Evolutionary conservation across 23 tunicate species (phyloP).

Genomic region (Trididemnum clinides): DNA sequence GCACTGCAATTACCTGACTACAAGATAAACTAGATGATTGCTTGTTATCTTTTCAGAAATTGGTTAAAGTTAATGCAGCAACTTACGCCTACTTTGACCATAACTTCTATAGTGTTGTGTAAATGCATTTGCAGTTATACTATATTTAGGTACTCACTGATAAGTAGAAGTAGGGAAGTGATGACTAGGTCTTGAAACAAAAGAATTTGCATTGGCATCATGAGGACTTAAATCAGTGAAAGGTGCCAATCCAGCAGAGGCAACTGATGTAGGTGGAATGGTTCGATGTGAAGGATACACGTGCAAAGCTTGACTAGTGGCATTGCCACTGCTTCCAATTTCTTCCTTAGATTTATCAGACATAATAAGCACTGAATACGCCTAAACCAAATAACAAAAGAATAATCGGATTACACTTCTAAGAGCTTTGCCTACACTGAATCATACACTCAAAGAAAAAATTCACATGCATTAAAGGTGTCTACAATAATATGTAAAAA

Average conservation of each 20-base stretch:
- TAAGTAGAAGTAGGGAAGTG: conserved; percentile 33
- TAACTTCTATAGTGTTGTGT: neutral
- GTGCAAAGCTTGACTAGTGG: conserved; percentile 40
- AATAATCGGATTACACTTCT: neutral
- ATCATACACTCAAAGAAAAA: neutral
- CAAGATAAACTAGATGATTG: too few species aligned
- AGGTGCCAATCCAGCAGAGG: conserved; percentile 9
- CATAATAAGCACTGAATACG: neutral
- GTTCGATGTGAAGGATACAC: conserved; percentile 32
- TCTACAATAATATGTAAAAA: too few species aligned
- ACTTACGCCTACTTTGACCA: too few species aligned
- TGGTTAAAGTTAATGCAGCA: too few species aligned
- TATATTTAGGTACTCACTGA: neutral
- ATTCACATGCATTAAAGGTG: too few species aligned
- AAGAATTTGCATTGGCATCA: neutral
- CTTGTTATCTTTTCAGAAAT: too few species aligned
- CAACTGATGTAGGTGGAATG: conserved; percentile 35
- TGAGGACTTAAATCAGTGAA: conserved; percentile 12
- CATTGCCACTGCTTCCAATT: neutral
- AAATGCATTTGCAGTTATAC: neutral
- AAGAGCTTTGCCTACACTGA: neutral
- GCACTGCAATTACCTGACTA: too few species aligned
- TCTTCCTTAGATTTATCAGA: conserved; percentile 20
- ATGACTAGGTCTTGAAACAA: conserved; percentile 14
- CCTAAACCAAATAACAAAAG: neutral